Evolutionary conservation across 2,113 vertebrate genomes (phyloP), one percentile per base, ranked within the genome.

Genomic region (Prunella himalayana): DNA sequence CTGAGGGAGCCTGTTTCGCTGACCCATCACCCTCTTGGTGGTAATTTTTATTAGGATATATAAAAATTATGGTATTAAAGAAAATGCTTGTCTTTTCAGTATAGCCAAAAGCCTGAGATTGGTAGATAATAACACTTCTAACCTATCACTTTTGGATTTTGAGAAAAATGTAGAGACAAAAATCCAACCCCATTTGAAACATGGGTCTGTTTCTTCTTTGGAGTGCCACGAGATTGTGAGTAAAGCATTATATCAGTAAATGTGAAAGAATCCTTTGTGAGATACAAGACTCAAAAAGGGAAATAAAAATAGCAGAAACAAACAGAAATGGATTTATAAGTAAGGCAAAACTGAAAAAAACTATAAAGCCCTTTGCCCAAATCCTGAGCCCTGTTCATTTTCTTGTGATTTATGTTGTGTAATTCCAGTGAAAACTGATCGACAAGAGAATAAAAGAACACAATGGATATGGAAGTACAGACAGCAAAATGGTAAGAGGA

Each of bases 1-100:
- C 27, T 44, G 45, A 35, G 25, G 3, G 28, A 91, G 4, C 16
- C 16, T 78, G 14, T 69, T 59, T n/a, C 8, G 13, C 17, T 60
- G 56, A 61, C 45, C 0, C 0, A 31, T 41, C 49, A 33, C 10
- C 4, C 9, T 59, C 33, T 68, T 6, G 2, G 21, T 42, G 35
- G 19, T 59, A 50, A 44, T 54, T 80, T 82, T 73, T 85, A 42
- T 68, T 85, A 63, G 49, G 68, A 44, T 54, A 15, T 13, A 21
- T 70, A 28, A 65, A 81, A 65, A 42, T 20, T 42, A 33, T 9
- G 5, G 42, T 24, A 45, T 7, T 24, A 30, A 65, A 91, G 18
- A 30, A 41, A 82, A 73, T 49, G 5, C 10, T 39, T 87, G 5
- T 50, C 63, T 70, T 73, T 44, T 37, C 56, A 49, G 21, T 50